Conservation (phyloP, 2,113 vertebrate species). For the Enhydra lutris region DNA sequence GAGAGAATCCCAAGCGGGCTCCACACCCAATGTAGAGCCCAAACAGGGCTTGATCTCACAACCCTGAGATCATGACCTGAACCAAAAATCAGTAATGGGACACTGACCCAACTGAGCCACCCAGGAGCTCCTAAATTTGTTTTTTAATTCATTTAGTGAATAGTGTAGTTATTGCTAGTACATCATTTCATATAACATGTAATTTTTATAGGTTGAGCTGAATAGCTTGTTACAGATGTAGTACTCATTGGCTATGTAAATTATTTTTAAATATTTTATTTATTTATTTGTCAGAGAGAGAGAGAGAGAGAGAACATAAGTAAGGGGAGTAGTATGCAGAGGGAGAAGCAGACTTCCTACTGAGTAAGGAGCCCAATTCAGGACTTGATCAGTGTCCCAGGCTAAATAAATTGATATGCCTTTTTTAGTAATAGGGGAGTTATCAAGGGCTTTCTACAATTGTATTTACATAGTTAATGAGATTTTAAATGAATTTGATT, state of each 20-base stretch:
- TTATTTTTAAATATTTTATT: background rate
- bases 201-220: background rate
- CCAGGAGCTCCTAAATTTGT: background rate
- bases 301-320: background rate
- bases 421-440: conserved; percentile 2
- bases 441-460: background rate
- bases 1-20: background rate
- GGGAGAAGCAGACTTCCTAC: background rate
- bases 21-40: background rate
- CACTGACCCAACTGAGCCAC: background rate
- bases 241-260: background rate
- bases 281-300: background rate
- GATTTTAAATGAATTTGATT: conserved; percentile 51
- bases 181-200: background rate
- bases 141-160: background rate
- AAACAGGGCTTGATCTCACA: background rate
- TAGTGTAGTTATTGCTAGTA: background rate
- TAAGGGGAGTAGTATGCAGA: no score
- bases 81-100: background rate
- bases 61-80: background rate
- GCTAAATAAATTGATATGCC: background rate
- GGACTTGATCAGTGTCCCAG: background rate
- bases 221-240: background rate
- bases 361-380: background rate
- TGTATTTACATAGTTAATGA: conserved; percentile 44